Percentiles rank a stretch among this genome's conserved stretches.
phyloP scores from a whole-genome alignment of 2,888 invertebrate species.

The Branchellion lobata region DNA sequence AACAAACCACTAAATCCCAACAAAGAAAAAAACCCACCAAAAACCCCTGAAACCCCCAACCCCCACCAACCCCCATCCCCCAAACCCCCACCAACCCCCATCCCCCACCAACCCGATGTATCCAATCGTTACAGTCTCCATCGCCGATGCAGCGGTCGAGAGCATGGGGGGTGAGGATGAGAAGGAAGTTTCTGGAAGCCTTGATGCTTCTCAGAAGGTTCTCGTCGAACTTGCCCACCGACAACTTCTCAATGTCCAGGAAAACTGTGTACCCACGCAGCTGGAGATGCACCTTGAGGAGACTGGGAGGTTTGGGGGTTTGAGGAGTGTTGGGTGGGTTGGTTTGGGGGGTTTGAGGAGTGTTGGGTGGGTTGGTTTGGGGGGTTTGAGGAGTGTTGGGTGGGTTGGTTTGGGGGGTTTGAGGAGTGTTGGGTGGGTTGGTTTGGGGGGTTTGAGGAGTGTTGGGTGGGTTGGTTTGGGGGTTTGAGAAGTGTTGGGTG shows the following conservation, averaged over 20 bases:
- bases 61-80: not conserved
- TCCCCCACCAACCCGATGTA: constrained; percentile 79
- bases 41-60: no score
- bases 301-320: constrained; percentile 55
- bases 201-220: constrained; percentile 92
- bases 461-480: no score
- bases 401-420: no score
- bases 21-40: no score
- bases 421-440: no score
- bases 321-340: not conserved
- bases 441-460: no score
- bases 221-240: constrained; percentile 98
- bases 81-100: not conserved
- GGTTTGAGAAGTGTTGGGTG: no score
- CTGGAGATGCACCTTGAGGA: constrained; percentile 90
- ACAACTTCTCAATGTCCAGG: constrained; percentile 93
- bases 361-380: no score
- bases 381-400: no score
- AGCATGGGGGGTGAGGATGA: constrained; percentile 91
- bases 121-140: constrained; percentile 95
- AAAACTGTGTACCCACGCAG: constrained; percentile 92
- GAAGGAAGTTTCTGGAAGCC: constrained; percentile 91
- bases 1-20: no score
- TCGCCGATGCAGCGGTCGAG: constrained; percentile 91
- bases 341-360: not conserved